phyloP scores from a whole-genome alignment of 2,888 invertebrate genomes.

The Brenthis ino region DNA sequence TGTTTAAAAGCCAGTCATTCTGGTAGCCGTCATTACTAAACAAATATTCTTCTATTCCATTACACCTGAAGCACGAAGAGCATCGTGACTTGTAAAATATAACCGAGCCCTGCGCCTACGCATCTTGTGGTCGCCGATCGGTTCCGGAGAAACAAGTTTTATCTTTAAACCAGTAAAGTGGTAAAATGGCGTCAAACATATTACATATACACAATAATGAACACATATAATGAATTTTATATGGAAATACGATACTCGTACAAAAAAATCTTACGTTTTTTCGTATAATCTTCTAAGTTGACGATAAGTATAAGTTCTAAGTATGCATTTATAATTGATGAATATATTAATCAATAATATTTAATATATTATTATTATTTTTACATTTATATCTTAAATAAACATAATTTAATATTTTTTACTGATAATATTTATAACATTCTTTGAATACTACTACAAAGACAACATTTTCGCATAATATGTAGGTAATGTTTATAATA shows the following conservation, averaged over 20 bases:
- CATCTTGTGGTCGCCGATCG: conserved; percentile 42
- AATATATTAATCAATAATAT: no score
- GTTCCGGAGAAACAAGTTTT: conserved; percentile 55
- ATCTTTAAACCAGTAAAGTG: conserved; percentile 41
- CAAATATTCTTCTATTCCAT: conserved; percentile 49
- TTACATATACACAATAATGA: background rate
- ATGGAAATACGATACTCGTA: no score
- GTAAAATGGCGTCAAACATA: conserved; percentile 30
- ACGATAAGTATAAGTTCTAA: no score
- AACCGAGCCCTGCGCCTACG: conserved; percentile 50
- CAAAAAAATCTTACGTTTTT: no score
- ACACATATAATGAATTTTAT: no score
- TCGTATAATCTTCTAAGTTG: no score
- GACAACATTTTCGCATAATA: background rate
- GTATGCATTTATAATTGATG: no score
- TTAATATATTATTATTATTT: no score
- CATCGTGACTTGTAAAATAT: conserved; percentile 52
- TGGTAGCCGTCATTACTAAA: conserved; percentile 50
- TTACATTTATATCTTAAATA: no score
- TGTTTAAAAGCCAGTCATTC: conserved; percentile 47
- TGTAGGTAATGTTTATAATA: background rate
- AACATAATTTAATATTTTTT: no score
- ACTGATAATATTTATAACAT: no score
- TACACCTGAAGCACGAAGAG: conserved; percentile 52
- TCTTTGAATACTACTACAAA: no score